Evolutionary conservation across 2,888 invertebrate species (phyloP), one percentile per base, ranked within the genome.

Genomic region (Drosophila kambysellisi): DNA sequence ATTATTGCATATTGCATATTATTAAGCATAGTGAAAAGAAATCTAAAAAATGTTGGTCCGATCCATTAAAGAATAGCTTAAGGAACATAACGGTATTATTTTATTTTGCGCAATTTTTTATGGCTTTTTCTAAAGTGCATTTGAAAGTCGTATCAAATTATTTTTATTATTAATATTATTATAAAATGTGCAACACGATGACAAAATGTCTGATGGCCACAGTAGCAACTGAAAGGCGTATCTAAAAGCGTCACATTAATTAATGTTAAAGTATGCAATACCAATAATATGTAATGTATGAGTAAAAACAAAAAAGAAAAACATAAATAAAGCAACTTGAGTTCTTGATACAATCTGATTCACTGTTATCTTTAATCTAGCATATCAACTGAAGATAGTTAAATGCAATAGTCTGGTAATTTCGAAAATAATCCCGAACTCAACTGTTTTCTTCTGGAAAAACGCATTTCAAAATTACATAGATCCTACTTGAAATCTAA

Each of bases 201-300:
- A 63, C 70, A 76, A 59, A 32, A 8, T 50, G 66, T 25, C 41
- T 52, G 70, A 75, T 33, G 65, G 74, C 60, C 74, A 69, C 46
- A 25, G 39, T 20, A 35, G 30, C n/a, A 63, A 51, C n/a, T 32
- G 50, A 29, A 15, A 69, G 62, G 74, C 74, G 58, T 68, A 39
- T 41, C 53, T 53, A 33, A 9, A 37, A 32, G 32, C 50, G n/a
- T 8, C 41, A 50, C 12, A 17, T n/a, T 50, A 32, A 9, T 7
- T 46, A 6, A 25, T 37, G 9, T 6, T 9, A 1, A 17, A 17
- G 5, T 37, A 20, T 15, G 6, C 0, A 9, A 17, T 32, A 20
- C 52, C 20, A 12, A 3, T 6, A 3, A 43, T 4, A 46, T 20
- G 15, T 41, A 5, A 11, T 41, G 1, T 41, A 41, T 41, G n/a